phyloP scores from a whole-genome alignment of 2,888 invertebrate genomes.

The Lasiommata megera region DNA sequence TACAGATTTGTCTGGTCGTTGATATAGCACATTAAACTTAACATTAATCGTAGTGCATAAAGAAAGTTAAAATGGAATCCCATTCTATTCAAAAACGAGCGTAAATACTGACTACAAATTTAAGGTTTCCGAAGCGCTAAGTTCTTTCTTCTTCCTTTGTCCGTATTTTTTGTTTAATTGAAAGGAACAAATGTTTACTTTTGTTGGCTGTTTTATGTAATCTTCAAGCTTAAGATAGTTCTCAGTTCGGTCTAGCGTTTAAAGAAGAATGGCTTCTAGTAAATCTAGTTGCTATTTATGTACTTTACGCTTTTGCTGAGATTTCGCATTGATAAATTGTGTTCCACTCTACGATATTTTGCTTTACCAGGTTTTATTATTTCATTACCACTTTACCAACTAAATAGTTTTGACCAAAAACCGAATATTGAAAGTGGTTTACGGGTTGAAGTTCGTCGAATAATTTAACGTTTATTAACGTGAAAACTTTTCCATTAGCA shows the following conservation, averaged over 20 bases:
- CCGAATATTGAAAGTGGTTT: too few relatives aligned
- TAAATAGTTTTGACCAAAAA: too few relatives aligned
- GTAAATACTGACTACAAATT: background rate
- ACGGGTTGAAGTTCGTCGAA: background rate
- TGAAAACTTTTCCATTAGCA: constrained; percentile 12
- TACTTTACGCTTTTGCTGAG: background rate
- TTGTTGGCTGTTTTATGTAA: constrained; percentile 15
- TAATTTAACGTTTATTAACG: background rate
- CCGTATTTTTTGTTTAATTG: constrained; percentile 24
- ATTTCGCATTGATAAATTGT: background rate
- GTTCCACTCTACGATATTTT: too few relatives aligned
- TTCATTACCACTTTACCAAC: too few relatives aligned
- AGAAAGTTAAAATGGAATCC: background rate
- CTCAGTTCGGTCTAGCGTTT: constrained; percentile 11
- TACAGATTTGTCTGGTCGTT: too few relatives aligned
- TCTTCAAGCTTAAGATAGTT: constrained; percentile 25
- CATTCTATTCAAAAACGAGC: background rate
- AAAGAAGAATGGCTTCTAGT: constrained; percentile 9
- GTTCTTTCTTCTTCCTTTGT: background rate
- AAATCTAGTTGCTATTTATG: constrained; percentile 5
- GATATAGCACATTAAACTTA: too few relatives aligned
- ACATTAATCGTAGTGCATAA: background rate
- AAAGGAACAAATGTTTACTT: constrained; percentile 24
- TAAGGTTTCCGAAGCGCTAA: background rate
- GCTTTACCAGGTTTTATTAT: too few relatives aligned